Conservation (phyloP, 2,888 invertebrate species). For the Cheilosia variabilis region DNA sequence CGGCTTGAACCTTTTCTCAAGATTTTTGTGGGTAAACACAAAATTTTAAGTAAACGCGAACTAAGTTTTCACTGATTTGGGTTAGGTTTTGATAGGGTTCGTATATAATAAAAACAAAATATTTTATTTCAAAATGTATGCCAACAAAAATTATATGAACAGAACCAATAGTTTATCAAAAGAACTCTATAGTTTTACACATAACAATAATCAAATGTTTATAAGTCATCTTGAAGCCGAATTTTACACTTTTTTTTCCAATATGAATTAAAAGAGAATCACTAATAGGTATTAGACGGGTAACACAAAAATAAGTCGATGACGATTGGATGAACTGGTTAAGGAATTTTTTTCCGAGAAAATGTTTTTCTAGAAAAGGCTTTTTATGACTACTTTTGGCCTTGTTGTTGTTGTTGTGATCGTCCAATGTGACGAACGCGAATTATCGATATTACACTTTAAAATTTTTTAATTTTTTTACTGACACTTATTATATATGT, state of each 20-base stretch:
- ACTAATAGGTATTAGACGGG: neutral
- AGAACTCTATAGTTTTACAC: slow-evolving; percentile 55
- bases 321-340: neutral
- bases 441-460: slow-evolving; percentile 17
- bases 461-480: slow-evolving; percentile 2
- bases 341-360: slow-evolving; percentile 21
- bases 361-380: slow-evolving; percentile 54
- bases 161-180: slow-evolving; percentile 41
- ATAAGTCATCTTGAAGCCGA: slow-evolving; percentile 52
- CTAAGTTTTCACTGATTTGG: neutral
- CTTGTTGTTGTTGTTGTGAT: slow-evolving; percentile 14
- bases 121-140: neutral
- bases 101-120: neutral
- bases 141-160: neutral
- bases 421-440: slow-evolving; percentile 4
- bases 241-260: slow-evolving; percentile 25
- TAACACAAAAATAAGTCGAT: slow-evolving; percentile 11
- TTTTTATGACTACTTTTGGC: slow-evolving; percentile 9
- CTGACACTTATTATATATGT: slow-evolving; percentile 9
- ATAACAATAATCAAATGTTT: slow-evolving; percentile 47
- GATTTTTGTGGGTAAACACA: neutral
- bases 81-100: neutral
- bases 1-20: neutral
- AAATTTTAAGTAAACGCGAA: neutral
- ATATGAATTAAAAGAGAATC: slow-evolving; percentile 10